Evolutionary conservation across 1,140 invertebrate genomes (phyloP).

Genomic region (Bombus impatiens): DNA sequence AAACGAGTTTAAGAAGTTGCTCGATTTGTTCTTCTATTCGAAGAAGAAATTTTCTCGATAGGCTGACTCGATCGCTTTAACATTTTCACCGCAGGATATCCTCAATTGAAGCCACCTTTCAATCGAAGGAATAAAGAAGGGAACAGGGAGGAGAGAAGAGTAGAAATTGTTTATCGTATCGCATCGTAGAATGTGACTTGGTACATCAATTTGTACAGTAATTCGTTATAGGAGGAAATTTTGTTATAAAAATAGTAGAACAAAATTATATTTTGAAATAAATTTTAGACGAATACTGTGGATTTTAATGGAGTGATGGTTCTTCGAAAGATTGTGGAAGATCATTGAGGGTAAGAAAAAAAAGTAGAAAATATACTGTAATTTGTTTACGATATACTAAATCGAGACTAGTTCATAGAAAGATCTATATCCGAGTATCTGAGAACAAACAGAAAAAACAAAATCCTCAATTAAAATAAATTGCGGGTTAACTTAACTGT

Average conservation of each 20-base stretch:
- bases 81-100: conserved; percentile 11
- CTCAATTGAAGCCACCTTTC: not conserved
- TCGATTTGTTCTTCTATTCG: conserved; percentile 8
- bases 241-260: not conserved
- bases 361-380: not conserved
- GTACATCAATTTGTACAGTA: not conserved
- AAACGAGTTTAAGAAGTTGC: conserved; percentile 26
- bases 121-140: not conserved
- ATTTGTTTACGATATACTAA: not conserved
- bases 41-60: conserved; percentile 28
- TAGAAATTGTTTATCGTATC: not conserved
- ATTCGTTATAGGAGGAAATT: not conserved
- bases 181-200: not conserved
- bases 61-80: not conserved
- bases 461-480: not conserved
- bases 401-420: not conserved
- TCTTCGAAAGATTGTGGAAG: not conserved
- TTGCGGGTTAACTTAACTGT: not conserved
- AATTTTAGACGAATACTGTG: not conserved
- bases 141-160: not conserved
- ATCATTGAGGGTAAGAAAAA: not conserved
- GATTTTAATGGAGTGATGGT: not conserved
- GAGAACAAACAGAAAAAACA: not conserved
- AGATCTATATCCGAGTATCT: not conserved
- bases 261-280: not conserved